Conservation (phyloP, 2,888 invertebrate genomes). For the Erebia epiphron region DNA sequence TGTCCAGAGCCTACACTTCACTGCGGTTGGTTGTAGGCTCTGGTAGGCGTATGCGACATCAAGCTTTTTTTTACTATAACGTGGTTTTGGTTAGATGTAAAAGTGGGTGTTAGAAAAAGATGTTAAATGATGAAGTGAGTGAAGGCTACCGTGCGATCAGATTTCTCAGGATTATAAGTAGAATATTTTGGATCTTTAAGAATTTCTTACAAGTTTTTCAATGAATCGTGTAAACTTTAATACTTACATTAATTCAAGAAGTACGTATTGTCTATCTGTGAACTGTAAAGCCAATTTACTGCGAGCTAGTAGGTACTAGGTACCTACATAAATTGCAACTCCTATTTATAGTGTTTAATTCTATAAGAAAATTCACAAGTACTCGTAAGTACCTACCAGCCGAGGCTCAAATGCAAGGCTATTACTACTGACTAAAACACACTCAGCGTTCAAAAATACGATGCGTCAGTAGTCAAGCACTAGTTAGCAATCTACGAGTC, state of each 20-base stretch:
- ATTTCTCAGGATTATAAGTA: background rate
- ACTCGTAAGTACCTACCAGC: no score
- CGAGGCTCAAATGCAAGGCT: no score
- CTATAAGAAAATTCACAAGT: no score
- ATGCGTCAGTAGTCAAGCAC: background rate
- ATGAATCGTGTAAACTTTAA: no score
- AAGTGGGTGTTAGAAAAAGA: background rate
- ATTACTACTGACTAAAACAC: no score
- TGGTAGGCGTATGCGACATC: constrained; percentile 23
- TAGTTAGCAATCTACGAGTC: background rate
- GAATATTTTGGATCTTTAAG: background rate
- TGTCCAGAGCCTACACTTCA: constrained; percentile 13
- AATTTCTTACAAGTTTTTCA: no score
- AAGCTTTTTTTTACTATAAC: constrained; percentile 15
- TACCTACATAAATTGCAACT: no score
- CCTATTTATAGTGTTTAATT: no score
- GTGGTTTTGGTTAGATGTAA: background rate
- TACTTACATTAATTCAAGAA: no score
- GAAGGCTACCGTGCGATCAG: background rate
- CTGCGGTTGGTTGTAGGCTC: constrained; percentile 18
- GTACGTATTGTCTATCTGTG: no score
- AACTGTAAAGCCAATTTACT: no score
- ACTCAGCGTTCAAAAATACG: background rate
- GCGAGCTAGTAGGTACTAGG: no score
- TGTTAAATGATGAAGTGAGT: background rate